Percentiles rank a stretch among this genome's conserved stretches.
Conservation (phyloP, 2,797 vertebrate genomes). For the Phalanger gymnotis region DNA sequence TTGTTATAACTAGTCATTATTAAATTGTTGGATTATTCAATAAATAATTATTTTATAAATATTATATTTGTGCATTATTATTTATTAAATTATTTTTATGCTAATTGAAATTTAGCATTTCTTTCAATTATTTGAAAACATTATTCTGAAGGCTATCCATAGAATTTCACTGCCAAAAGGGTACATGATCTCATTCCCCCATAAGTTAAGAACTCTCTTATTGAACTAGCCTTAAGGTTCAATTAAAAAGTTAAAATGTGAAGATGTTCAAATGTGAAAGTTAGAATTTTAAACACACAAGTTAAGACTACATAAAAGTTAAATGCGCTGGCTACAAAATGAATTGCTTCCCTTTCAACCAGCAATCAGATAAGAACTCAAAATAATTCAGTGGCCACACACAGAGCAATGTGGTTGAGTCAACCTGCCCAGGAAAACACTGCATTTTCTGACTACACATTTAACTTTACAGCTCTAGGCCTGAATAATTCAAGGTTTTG, state of each 20-base stretch:
- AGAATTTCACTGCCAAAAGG: not conserved
- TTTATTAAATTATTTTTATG: not conserved
- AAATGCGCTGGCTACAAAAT: constrained; percentile 55
- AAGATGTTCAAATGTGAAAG: constrained; percentile 50
- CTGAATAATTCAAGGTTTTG: constrained; percentile 24
- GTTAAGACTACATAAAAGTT: constrained; percentile 58
- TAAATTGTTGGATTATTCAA: too few relatives aligned
- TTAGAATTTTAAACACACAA: constrained; percentile 52
- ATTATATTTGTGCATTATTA: not conserved
- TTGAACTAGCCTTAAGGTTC: constrained; percentile 38
- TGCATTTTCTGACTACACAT: constrained; percentile 37
- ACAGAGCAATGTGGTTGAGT: constrained; percentile 18
- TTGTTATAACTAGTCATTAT: too few relatives aligned
- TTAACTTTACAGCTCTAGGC: constrained; percentile 41
- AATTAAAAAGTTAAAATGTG: constrained; percentile 64
- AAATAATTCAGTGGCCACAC: constrained; percentile 30
- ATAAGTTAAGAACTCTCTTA: not conserved
- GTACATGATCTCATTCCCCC: not conserved
- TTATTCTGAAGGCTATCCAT: not conserved
- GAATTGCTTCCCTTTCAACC: constrained; percentile 63
- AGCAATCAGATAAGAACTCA: constrained; percentile 49
- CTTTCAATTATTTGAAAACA: not conserved
- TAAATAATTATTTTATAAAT: not conserved
- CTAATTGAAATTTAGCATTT: not conserved
- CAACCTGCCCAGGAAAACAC: constrained; percentile 30